phyloP scores from a whole-genome alignment of 2,888 invertebrate species.

The Nymphalis urticae region DNA sequence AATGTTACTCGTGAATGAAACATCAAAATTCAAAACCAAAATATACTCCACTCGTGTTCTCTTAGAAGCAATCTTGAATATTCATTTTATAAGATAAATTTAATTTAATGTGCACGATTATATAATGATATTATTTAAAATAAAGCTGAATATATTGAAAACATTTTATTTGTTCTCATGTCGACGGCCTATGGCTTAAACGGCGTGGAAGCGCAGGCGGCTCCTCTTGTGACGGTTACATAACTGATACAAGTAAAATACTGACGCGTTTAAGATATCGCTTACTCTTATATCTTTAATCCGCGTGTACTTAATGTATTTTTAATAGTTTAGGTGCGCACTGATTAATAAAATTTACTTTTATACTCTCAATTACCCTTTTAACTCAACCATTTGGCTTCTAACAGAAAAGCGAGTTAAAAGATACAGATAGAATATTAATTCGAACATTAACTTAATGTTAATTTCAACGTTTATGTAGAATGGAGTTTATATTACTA shows the following conservation, averaged over 20 bases:
- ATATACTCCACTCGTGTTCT: too few species aligned
- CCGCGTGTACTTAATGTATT: conserved; percentile 29
- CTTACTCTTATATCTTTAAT: conserved; percentile 16
- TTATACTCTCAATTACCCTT: conserved; percentile 21
- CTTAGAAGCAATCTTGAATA: too few species aligned
- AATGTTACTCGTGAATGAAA: too few species aligned
- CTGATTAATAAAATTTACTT: conserved; percentile 23
- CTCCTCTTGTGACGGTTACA: conserved; percentile 14
- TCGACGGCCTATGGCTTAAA: conserved; percentile 8
- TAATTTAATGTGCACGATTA: not conserved
- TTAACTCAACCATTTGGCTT: conserved; percentile 15
- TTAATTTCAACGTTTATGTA: not conserved
- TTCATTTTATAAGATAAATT: too few species aligned
- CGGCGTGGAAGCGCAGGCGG: conserved; percentile 18
- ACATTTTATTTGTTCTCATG: not conserved
- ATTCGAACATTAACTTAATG: conserved; percentile 8
- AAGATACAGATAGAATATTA: conserved; percentile 9
- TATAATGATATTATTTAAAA: not conserved
- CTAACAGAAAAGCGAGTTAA: not conserved
- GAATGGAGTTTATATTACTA: not conserved
- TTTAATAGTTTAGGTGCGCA: conserved; percentile 32
- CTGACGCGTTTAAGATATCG: conserved; percentile 25
- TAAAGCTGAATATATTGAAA: conserved; percentile 1
- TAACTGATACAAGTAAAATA: conserved; percentile 27
- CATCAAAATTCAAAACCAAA: too few species aligned